Evolutionary conservation across 2,797 vertebrate species (phyloP).

Genomic region (Synanceia verrucosa): DNA sequence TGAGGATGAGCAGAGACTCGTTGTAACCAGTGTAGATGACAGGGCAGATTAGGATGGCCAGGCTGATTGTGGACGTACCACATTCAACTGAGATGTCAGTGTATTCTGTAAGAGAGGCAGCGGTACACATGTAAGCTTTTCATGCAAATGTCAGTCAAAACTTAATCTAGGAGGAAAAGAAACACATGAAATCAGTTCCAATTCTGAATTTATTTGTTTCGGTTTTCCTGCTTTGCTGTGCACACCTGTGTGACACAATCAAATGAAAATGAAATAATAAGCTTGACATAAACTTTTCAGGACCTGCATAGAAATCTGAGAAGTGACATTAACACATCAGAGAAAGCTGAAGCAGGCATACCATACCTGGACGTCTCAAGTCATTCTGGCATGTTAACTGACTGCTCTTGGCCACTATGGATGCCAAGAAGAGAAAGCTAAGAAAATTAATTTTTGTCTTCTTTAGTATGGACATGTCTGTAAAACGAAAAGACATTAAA

Average conservation of each 20-base stretch:
- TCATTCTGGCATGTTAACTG: conserved; percentile 39
- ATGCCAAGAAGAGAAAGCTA: conserved; percentile 43
- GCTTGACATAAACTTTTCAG: not conserved
- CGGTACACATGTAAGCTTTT: not conserved
- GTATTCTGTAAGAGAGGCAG: conserved; percentile 58
- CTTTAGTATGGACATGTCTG: conserved; percentile 17
- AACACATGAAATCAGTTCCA: no score
- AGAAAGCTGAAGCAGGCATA: not conserved
- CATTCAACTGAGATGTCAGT: conserved; percentile 79
- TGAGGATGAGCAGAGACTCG: conserved; percentile 73
- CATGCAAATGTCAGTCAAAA: not conserved
- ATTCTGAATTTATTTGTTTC: no score
- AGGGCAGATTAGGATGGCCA: not conserved
- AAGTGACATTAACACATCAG: not conserved
- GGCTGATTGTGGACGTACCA: conserved; percentile 54
- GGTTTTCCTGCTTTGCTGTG: not conserved
- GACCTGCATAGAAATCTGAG: not conserved
- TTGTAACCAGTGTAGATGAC: conserved; percentile 71
- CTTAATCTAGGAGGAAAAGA: no score
- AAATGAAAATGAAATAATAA: not conserved
- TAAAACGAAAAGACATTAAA: conserved; percentile 4
- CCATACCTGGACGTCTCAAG: conserved; percentile 74
- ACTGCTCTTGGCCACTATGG: conserved; percentile 46
- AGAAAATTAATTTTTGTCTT: conserved; percentile 54
- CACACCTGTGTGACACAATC: not conserved